Base-by-base conservation (phyloP, 2,888 invertebrate species). In the Gasteruption jaculator region DNA sequence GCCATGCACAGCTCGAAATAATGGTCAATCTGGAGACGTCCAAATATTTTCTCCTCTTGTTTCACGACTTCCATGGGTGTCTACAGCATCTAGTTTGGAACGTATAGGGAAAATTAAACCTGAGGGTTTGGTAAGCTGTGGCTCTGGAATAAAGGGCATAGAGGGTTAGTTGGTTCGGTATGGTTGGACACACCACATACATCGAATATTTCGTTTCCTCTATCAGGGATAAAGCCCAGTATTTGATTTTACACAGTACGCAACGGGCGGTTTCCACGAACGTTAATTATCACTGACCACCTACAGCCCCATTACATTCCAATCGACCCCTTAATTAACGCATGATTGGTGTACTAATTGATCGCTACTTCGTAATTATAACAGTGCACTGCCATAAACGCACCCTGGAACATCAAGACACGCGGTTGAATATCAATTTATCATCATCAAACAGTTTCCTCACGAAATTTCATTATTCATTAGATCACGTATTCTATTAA, bases 291-390 rank as follows among this genome's bases (percentile, higher is more conserved):
- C 66, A 62, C 57, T 68, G 69, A 65, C 68, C 69, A 68, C 61
- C 67, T 65, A 61, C 61, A 62, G 63, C 58, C 68, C 63, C 65
- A 68, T 69, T 69, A 68, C 69, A 65, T 66, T 69, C 63, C 70
- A 69, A 69, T 69, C 66, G 65, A 63, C 61, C 68, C 67, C 64
- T 68, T 66, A 68, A 69, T 70, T 65, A 68, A 69, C 63, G 68
- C 67, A 68, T 66, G 70, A 70, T 70, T 70, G 70, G 63, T 68
- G 61, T 62, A 59, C 63, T 69, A 69, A 69, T 68, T 68, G 69
- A 69, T 69, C 68, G 69, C 68, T 66, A 67, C 68, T 66, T 60
- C 63, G 68, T 67, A 66, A 68, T 70, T 69, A 69, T 68, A 67
- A 68, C 68, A 62, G 68, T 67, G 65, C 66, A 67, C 60, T 61